Base-by-base conservation (phyloP, 1,140 invertebrate species). In the Halesus radiatus region DNA sequence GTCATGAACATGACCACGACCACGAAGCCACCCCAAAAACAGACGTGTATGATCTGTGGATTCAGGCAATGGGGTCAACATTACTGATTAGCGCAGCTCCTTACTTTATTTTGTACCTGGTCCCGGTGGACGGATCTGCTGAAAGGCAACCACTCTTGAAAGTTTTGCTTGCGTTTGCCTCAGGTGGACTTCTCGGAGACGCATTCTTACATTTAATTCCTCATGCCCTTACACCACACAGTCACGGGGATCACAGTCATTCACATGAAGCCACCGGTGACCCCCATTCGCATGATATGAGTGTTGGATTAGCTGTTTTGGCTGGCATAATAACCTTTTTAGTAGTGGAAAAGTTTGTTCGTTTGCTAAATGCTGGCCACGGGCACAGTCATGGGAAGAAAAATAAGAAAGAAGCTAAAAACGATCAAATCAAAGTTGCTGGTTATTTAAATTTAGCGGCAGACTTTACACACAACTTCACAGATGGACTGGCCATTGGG, bases 201-300 rank as follows among this genome's bases (percentile, higher is more conserved):
- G 97, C 98, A 5, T 99, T 99, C 89, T 89, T 99, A 2, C 98
- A 99, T 91, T 89, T 99, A 26, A 99, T 99, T 86, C 98, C 98
- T 50, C 98, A 99, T 90, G 97, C 98, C 18, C 91, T 98, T 1
- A 89, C 93, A 53, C 92, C 94, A 7, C 91, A 92, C 78, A 85
- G 85, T n/a, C 90, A 89, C 85, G 85, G 86, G 29, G 87, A 89
- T 29, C 87, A 78, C 90, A 90, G 91, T 77, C 91, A 94, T 85
- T 86, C 85, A 74, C 91, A 94, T 84, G 87, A 86, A 50, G 86
- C 85, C 50, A 88, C 85, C 18, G 85, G 88, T 13, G 90, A 89
- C 62, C 89, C 87, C 79, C 94, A 92, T 85, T 85, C 84, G 32
- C 94, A 95, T 86, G 95, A 98, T 84, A 94, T 96, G 88, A 93